phyloP scores from a whole-genome alignment of 2,888 invertebrate species.

The Hydrotaea cyrtoneurina region DNA sequence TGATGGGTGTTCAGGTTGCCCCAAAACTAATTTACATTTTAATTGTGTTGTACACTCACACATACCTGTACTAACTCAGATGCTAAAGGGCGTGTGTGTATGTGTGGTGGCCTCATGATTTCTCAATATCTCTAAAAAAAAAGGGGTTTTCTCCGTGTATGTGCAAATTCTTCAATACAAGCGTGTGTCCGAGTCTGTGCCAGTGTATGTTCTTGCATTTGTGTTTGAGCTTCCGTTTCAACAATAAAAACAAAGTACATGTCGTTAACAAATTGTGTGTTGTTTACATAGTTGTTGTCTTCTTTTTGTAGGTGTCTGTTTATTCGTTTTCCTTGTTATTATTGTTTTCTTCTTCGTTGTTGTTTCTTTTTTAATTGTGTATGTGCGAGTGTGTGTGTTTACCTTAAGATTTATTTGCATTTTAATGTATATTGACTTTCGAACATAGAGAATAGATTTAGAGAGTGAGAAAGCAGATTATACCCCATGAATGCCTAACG shows the following conservation, averaged over 20 bases:
- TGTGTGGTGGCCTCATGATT: no score
- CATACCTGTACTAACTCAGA: background rate
- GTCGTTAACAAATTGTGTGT: constrained; percentile 49
- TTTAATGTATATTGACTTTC: constrained; percentile 44
- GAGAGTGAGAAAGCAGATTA: no score
- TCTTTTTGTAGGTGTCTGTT: background rate
- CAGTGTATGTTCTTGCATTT: background rate
- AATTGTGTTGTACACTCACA: background rate
- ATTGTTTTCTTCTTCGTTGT: background rate
- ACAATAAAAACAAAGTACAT: background rate
- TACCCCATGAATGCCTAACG: no score
- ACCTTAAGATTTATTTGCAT: constrained; percentile 52
- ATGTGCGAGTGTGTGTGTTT: background rate
- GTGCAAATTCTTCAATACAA: background rate
- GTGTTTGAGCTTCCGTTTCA: background rate
- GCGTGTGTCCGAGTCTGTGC: background rate
- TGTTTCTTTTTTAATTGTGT: background rate
- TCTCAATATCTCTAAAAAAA: background rate
- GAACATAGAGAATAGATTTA: background rate
- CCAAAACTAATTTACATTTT: constrained; percentile 15
- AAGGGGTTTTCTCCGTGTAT: background rate
- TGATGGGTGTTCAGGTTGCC: no score
- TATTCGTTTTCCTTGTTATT: background rate
- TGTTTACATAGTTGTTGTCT: constrained; percentile 32
- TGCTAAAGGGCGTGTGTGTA: no score